These are phyloP conservation scores for Leptodactylus fuscus DNA, from an alignment of 2,113 vertebrate genomes.

Conservation along the genomic window DNA sequence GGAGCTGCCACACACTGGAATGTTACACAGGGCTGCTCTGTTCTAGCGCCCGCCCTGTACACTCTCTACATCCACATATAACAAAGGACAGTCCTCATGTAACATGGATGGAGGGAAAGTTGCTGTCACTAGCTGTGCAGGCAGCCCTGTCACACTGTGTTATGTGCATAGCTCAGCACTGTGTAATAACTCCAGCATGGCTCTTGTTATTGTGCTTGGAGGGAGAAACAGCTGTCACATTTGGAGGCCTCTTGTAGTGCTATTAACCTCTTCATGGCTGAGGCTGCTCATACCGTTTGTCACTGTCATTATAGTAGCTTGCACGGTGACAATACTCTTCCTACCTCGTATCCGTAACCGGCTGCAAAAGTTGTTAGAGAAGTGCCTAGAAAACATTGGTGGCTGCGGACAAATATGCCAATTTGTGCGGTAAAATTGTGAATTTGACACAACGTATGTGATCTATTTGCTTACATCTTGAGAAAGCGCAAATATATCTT, in stretches of 20 bases:
- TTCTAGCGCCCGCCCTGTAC: background rate
- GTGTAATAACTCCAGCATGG: conserved; percentile 70
- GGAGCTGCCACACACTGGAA: background rate
- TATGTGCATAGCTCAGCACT: conserved; percentile 64
- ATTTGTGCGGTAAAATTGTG: too few species aligned
- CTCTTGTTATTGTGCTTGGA: conserved; percentile 63
- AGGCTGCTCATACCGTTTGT: too few species aligned
- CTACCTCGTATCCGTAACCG: too few species aligned
- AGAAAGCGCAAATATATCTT: too few species aligned
- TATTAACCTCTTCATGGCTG: conserved; percentile 1
- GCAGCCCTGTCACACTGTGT: conserved; percentile 61
- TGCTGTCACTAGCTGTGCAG: background rate
- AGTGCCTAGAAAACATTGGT: too few species aligned
- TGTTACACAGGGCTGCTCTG: background rate
- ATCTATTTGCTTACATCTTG: too few species aligned
- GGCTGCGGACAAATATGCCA: too few species aligned
- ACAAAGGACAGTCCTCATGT: background rate
- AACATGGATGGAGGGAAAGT: conserved; percentile 5
- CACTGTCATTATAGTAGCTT: too few species aligned
- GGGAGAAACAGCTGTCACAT: conserved; percentile 75
- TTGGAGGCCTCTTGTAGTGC: conserved; percentile 63
- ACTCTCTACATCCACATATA: background rate
- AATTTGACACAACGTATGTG: too few species aligned
- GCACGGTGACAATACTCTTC: too few species aligned
- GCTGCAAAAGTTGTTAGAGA: too few species aligned